These are phyloP conservation scores for Hanleya hanleyi DNA, from an alignment of 2,888 invertebrate genomes.

Conservation along the genomic window DNA sequence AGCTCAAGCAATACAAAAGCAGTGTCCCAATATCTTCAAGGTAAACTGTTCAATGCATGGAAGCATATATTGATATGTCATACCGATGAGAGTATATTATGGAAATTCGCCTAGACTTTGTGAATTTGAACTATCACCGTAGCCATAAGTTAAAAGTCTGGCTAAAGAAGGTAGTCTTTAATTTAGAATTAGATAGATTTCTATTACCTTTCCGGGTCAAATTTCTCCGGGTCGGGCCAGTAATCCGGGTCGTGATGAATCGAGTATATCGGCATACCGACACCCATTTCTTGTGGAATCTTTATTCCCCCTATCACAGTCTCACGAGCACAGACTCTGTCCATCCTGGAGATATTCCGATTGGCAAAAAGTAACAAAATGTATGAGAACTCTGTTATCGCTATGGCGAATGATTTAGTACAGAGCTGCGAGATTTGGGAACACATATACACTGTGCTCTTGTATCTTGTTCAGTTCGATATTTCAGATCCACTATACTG, in stretches of 20 bases:
- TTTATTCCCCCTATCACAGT: slow-evolving; percentile 33
- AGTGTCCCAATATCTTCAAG: too few species aligned
- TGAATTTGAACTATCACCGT: slow-evolving; percentile 37
- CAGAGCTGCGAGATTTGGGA: neutral
- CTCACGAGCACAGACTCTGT: slow-evolving; percentile 27
- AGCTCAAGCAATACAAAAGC: too few species aligned
- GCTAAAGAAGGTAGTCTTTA: slow-evolving; percentile 30
- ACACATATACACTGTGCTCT: too few species aligned
- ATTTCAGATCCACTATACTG: too few species aligned
- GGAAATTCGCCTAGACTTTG: too few species aligned
- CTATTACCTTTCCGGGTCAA: slow-evolving; percentile 13
- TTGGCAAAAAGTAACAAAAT: neutral
- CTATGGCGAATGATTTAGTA: neutral
- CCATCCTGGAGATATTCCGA: slow-evolving; percentile 13
- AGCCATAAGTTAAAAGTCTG: slow-evolving; percentile 33
- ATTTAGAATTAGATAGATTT: too few species aligned
- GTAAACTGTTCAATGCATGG: too few species aligned
- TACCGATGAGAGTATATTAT: too few species aligned
- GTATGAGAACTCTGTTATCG: neutral
- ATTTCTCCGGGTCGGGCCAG: slow-evolving; percentile 1
- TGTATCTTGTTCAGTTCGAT: too few species aligned
- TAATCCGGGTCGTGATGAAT: slow-evolving; percentile 9
- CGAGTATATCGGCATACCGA: neutral
- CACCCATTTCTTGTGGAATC: neutral
- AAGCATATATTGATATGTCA: too few species aligned